Evolutionary conservation across 2,797 vertebrate species (phyloP).

Genomic region (Urophycis tenuis): DNA sequence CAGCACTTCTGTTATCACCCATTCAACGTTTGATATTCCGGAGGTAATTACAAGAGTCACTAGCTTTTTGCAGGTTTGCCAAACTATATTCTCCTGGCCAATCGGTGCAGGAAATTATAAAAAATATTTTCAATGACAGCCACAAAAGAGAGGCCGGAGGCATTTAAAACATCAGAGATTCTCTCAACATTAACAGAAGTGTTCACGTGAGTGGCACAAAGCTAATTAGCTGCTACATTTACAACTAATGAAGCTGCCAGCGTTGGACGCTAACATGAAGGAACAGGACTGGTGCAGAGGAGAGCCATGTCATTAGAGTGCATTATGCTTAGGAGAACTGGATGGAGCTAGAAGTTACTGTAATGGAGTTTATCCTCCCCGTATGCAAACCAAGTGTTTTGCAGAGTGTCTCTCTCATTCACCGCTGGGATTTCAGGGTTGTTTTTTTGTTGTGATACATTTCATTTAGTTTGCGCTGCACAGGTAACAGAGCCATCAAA

Average conservation of each 20-base stretch:
- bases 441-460: not conserved
- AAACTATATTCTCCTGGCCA: slow-evolving; percentile 36
- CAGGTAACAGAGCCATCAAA: not conserved
- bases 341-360: not conserved
- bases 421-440: not conserved
- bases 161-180: slow-evolving; percentile 64
- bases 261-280: slow-evolving; percentile 51
- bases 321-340: not conserved
- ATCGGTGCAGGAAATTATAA: slow-evolving; percentile 45
- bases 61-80: slow-evolving; percentile 39
- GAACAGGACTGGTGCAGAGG: not conserved
- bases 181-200: slow-evolving; percentile 64
- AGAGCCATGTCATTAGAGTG: not conserved
- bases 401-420: not conserved
- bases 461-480: not conserved
- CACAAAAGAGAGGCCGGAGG: slow-evolving; percentile 53
- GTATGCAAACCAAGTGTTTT: not conserved
- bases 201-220: slow-evolving; percentile 59
- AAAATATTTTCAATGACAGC: slow-evolving; percentile 60
- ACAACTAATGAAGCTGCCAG: slow-evolving; percentile 61
- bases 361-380: not conserved
- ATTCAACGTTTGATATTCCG: slow-evolving; percentile 45
- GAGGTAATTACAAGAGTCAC: slow-evolving; percentile 32
- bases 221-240: slow-evolving; percentile 65
- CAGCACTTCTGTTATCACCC: slow-evolving; percentile 51